Evolutionary conservation across 2,797 vertebrate genomes (phyloP), one percentile per base, ranked within the genome.

Genomic region (Stomatorhinus walkeri): DNA sequence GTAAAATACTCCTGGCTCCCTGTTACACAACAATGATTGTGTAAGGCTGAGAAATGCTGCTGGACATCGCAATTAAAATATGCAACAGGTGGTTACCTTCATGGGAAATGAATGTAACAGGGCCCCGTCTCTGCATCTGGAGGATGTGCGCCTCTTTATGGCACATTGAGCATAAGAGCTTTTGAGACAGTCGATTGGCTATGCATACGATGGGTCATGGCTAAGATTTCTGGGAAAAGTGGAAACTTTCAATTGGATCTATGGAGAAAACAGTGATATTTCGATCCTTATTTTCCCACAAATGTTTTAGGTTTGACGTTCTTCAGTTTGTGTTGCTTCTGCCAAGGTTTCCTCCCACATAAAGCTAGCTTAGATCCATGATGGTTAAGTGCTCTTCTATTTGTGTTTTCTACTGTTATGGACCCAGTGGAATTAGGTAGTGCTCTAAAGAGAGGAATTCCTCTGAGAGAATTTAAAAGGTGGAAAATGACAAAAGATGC

Each of bases 241-340:
- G 49, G 51, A 86, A 86, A 86, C 28, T 86, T 86, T 49, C 14
- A 86, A 86, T 52, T 19, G 14, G 12, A 56, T 52, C 85, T 86
- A 51, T 52, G 51, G 85, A 86, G 49, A 54, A 86, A 36, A 28
- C 51, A 86, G 85, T 54, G 85, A 86, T 56, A 86, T 52, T 56
- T 86, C 14, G 51, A 51, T 86, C 12, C 56, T 61, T 87, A 61
- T 51, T 64, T 40, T 87, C 59, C 54, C 52, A 40, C 7, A 61
- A 87, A 40, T 64, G 85, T 87, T 87, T 87, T 87, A 52, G 49
- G 51, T 87, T 85, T 85, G 19, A 14, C 52, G 19, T 87, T 19
- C 49, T 87, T 32, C 22, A 36, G 49, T 56, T 19, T 32, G 51
- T 32, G 28, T 52, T 12, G 0, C 24, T 87, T 59, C 51, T 87